Base-by-base conservation (phyloP, 2,113 vertebrate species). In the Sula dactylatra region DNA sequence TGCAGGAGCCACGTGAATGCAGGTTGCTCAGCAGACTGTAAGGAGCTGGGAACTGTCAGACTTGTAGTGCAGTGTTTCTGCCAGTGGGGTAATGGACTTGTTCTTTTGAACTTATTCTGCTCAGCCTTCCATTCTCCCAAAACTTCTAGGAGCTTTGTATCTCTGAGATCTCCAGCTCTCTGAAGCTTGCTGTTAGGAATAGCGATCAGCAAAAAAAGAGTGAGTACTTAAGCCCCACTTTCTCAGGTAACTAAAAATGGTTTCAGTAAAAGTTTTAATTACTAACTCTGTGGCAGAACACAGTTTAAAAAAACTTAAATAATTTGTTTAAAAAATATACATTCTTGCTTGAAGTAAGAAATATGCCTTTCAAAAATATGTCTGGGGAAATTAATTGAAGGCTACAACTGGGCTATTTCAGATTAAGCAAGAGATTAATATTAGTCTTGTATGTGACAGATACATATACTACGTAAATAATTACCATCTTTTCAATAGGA, bases 121-220 rank as follows among this genome's bases (percentile, higher is more conserved):
- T 71, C 24, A 45, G 42, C 16, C 20, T 22, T 86, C 12, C 2
- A 3, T 82, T 79, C 59, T 82, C 13, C 21, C 31, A 29, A 42
- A 45, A n/a, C 20, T 52, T 79, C 8, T 17, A 66, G 29, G 21
- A 79, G 29, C 49, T 82, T 67, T 55, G 9, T 54, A 13, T 22
- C 18, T 79, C 25, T 85, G 74, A 71, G 79, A 47, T 58, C 25
- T 79, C 45, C 55, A 70, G 17, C 54, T 83, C 29, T 59, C 15
- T 52, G 59, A 80, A 61, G 40, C 31, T 86, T 73, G 16, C 36
- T 82, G 29, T 64, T 66, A 25, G 22, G 29, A 79, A 44, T 36
- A 71, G 6, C 0, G 0, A 32, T 47, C 14, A 13, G 34, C 4
- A 5, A 38, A 62, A 85, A 61, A n/a, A 74, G 38, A 42, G 32